These are phyloP conservation scores for Cryptoprocta ferox DNA, from an alignment of 2,797 vertebrate genomes.

Conservation along the genomic window DNA sequence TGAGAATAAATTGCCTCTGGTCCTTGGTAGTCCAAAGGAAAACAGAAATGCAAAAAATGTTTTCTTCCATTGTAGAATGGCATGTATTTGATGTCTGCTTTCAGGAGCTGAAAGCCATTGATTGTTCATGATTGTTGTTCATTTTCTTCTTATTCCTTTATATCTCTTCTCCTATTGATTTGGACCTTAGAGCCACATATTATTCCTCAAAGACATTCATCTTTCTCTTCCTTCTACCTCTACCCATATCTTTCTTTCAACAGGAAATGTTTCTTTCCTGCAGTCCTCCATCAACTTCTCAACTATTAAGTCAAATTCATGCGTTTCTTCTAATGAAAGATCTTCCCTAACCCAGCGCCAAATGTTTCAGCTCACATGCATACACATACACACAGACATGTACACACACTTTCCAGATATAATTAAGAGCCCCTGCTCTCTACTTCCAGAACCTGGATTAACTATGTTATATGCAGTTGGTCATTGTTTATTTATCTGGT, in stretches of 20 bases:
- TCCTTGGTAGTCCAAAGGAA: background rate
- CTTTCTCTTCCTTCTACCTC: background rate
- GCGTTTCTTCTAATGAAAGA: background rate
- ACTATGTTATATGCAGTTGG: background rate
- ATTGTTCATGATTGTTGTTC: background rate
- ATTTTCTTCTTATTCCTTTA: background rate
- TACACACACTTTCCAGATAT: background rate
- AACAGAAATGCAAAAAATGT: background rate
- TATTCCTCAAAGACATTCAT: background rate
- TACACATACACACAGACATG: background rate
- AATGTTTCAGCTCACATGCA: rapidly evolving
- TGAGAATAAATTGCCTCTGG: background rate
- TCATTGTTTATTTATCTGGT: background rate
- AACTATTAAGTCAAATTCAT: background rate
- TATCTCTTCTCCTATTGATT: background rate
- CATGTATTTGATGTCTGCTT: background rate
- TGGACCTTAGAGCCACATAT: background rate
- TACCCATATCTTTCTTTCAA: background rate
- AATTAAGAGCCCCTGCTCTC: background rate
- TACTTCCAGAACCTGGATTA: background rate
- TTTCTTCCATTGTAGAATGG: background rate
- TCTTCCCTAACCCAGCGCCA: background rate
- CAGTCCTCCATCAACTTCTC: background rate
- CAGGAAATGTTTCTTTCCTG: background rate
- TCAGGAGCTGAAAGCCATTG: background rate